Evolutionary conservation across 2,113 vertebrate species (phyloP), one percentile per base, ranked within the genome.

Genomic region (Hiodon tergisus): DNA sequence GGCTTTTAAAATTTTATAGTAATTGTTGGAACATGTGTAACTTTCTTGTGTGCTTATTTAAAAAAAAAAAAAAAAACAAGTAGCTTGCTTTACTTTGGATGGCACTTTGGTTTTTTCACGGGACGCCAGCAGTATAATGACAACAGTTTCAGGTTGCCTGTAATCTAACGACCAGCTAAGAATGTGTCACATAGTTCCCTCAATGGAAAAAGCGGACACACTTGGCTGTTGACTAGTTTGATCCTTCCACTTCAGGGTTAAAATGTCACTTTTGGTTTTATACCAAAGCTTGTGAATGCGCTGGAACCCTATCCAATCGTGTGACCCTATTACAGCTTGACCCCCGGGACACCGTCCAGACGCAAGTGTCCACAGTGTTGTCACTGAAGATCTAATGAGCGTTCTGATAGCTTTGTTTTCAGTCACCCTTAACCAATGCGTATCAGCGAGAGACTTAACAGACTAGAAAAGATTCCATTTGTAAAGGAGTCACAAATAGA

Each of bases 321-420:
- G 9, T 73, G 73, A 60, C 71, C 69, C 81, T 83, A 83, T 85
- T 80, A 79, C 78, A 75, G 31, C 31, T 31, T 31, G 31, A 31
- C 31, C 31, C 2, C 31, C 31, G 31, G 31, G 31, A 31, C 31
- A 31, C 31, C 31, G 31, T 31, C 31, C 31, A 31, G 31, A 31
- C 31, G 31, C 31, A 31, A 31, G 31, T 31, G 31, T 31, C 31
- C 31, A 31, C 31, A 31, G 31, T 31, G 31, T 31, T 31, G 31
- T 31, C 31, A 31, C 2, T 31, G 31, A 31, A 2, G 31, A 31
- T 31, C 31, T 31, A 31, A 31, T 31, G 31, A 31, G 31, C 31
- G 31, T 31, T 31, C 31, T 31, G 31, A 31, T 31, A 31, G 31
- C 31, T 31, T 31, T 31, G 31, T 31, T 31, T 31, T 31, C 31